Percentiles rank a stretch among this genome's conserved stretches.
Conservation (phyloP, 2,888 invertebrate genomes). For the Troides aeacus region DNA sequence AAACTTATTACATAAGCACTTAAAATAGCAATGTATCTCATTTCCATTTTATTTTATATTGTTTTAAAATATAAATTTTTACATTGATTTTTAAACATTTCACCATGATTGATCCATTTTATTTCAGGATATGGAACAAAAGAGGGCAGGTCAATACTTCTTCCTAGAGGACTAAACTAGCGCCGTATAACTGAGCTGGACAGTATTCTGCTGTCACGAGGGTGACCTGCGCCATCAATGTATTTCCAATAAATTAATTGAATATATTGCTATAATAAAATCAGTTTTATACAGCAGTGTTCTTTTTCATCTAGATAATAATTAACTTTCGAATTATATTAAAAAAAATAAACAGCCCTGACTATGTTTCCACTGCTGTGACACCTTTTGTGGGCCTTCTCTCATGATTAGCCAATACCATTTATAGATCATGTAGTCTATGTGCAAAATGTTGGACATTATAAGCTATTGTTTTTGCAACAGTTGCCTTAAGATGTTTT, state of each 20-base stretch:
- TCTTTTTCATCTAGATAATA: background rate
- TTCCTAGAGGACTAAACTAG: conserved; percentile 94
- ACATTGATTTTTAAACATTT: background rate
- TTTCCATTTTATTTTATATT: no score
- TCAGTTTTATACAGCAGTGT: conserved; percentile 66
- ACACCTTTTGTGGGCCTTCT: no score
- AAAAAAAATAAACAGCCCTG: no score
- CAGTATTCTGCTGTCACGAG: conserved; percentile 60
- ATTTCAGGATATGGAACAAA: conserved; percentile 95
- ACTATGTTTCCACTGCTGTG: no score
- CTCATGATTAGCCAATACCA: no score
- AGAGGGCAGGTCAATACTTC: conserved; percentile 98
- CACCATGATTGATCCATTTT: conserved; percentile 35
- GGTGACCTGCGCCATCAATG: conserved; percentile 52
- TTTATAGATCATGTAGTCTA: no score
- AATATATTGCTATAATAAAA: conserved; percentile 73
- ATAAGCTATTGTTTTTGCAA: no score
- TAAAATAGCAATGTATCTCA: no score
- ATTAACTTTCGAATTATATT: background rate
- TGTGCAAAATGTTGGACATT: no score
- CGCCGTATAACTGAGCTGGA: conserved; percentile 47
- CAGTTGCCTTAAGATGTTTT: no score
- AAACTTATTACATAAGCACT: no score
- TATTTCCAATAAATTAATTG: conserved; percentile 59
- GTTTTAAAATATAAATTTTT: no score